A percentile compares a stretch with the other conserved stretches of the same genome.
Evolutionary conservation across 2,113 vertebrate genomes (phyloP).

Genomic region (Alouatta palliata): DNA sequence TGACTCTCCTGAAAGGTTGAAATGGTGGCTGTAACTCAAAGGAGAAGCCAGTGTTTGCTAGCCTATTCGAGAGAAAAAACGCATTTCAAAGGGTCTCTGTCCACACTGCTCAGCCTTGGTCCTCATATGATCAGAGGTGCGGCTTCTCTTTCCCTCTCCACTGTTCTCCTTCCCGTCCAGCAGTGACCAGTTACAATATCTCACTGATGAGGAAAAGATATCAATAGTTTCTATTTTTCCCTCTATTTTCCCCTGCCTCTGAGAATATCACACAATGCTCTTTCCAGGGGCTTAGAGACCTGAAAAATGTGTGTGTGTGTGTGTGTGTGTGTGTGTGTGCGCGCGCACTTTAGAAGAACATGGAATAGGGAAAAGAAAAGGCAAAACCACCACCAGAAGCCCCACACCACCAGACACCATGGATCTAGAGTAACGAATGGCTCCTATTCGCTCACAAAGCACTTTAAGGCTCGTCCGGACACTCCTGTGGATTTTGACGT

Average conservation of each 20-base stretch:
- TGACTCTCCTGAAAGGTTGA: not conserved
- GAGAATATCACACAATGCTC: conserved; percentile 58
- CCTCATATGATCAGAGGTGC: not conserved
- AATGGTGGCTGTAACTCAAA: not conserved
- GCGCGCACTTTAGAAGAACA: conserved; percentile 70
- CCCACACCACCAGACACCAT: conserved; percentile 80
- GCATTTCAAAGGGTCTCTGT: not conserved
- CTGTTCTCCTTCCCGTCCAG: not conserved
- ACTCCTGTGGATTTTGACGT: conserved; percentile 75
- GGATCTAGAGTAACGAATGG: conserved; percentile 91
- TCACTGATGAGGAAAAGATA: conserved; percentile 19
- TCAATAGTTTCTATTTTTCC: not conserved
- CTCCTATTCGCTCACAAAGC: conserved; percentile 95
- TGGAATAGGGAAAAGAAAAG: conserved; percentile 73
- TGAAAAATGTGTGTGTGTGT: conserved; percentile 44
- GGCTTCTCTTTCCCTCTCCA: not conserved
- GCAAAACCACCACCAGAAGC: conserved; percentile 79
- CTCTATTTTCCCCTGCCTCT: not conserved
- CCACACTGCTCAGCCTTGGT: not conserved
- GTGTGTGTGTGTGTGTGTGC: conserved; percentile 57
- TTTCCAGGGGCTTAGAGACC: conserved; percentile 40
- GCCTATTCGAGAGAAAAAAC: not conserved
- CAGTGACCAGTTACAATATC: not conserved
- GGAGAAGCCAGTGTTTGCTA: not conserved
- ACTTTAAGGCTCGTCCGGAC: conserved; percentile 95